Base-by-base conservation (phyloP, 2,888 invertebrate species). In the Scaeva pyrastri region DNA sequence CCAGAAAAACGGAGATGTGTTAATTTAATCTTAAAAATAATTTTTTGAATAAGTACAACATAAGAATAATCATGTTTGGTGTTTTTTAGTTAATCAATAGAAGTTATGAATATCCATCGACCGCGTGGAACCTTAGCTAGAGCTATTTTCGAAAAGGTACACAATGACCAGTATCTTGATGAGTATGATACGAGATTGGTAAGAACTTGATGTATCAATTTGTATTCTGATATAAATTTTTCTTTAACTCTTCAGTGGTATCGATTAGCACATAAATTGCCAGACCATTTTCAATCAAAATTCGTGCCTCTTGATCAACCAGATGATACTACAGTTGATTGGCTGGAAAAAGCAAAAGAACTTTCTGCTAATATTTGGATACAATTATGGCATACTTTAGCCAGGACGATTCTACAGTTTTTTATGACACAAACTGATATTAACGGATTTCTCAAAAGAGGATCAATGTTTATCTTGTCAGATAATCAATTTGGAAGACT, bases 391-490 rank as follows among this genome's bases (percentile, higher is more conserved):
- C 97, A 98, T 93, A 95, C 97, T 45, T 89, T 99, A 45, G 97
- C 97, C 16, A 96, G 96, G 89, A 94, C 96, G n/a, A 93, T 98
- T 50, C 94, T 99, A 21, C 95, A 96, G 88, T 95, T 96, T 93
- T 98, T 99, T 93, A 96, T 98, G 96, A 97, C 98, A 39, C 96
- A 97, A 91, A 99, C 99, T 2, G 98, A 98, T 89, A 97, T 98
- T 88, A 99, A 99, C 93, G 98, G 98, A 95, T 97, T 92, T 93
- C 93, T 98, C 14, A 96, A 96, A 16, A 94, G 99, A 68, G 99
- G 99, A 10, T 98, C 98, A 1, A 99, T 99, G 99, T 99, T 98
- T 93, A 98, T 99, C 64, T 94, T 98, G 89, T 99, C 99, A 0
- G 94, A 95, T 82, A 93, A 94, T 10, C 98, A 99, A 90, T 96